Evolutionary conservation across 2,888 invertebrate species (phyloP).

Genomic region (Incurvaria masculella): DNA sequence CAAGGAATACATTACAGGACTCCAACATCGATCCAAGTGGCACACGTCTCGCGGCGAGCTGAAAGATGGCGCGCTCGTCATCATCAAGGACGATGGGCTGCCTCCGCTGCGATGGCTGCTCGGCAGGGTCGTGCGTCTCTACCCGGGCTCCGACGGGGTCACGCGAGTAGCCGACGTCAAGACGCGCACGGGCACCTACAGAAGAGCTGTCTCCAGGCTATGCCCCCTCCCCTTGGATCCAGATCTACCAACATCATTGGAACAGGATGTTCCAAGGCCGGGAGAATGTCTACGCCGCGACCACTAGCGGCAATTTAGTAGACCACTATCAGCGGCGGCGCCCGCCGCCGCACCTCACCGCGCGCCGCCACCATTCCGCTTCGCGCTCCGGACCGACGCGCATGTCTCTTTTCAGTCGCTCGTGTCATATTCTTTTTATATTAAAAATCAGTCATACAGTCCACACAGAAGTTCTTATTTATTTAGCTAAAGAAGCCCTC

Average conservation of each 20-base stretch:
- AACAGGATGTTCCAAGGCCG: too few species aligned
- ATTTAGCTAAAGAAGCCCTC: too few species aligned
- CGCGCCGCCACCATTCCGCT: too few species aligned
- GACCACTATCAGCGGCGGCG: too few species aligned
- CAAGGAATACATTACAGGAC: constrained; percentile 15
- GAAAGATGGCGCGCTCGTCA: constrained; percentile 2
- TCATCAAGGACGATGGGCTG: constrained; percentile 13
- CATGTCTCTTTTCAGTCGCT: too few species aligned
- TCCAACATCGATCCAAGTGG: constrained; percentile 18
- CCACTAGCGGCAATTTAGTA: too few species aligned
- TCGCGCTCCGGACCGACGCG: too few species aligned
- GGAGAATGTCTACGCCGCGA: too few species aligned
- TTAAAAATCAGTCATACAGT: too few species aligned
- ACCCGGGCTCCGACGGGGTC: constrained; percentile 12
- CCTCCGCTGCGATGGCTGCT: constrained; percentile 15
- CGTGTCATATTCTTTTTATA: too few species aligned
- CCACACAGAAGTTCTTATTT: too few species aligned
- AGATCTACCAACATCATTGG: background rate
- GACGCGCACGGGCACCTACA: constrained; percentile 4
- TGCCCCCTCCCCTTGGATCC: constrained; percentile 3
- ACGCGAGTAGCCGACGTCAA: constrained; percentile 13
- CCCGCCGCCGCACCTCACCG: too few species aligned
- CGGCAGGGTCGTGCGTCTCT: constrained; percentile 9
- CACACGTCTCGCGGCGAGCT: background rate
- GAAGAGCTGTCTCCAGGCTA: constrained; percentile 6